Evolutionary conservation across 2,888 invertebrate species (phyloP).

Genomic region (Saturnia pavonia): DNA sequence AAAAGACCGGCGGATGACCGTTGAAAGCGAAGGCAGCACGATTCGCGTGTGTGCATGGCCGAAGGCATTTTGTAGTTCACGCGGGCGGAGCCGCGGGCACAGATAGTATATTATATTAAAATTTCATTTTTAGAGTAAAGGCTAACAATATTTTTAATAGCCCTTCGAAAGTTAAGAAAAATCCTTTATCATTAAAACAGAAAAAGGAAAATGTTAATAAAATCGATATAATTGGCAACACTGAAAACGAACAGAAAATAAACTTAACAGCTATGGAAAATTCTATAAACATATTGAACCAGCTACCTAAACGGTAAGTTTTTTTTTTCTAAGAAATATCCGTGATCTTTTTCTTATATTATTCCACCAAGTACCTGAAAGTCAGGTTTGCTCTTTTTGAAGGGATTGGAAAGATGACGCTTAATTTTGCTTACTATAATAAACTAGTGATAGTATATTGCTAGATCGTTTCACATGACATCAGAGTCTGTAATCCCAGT

Average conservation of each 20-base stretch:
- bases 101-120: too few species aligned
- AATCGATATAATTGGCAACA: slow-evolving; percentile 25
- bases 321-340: not conserved
- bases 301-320: slow-evolving; percentile 45
- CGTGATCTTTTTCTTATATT: not conserved
- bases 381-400: not conserved
- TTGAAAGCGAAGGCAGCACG: too few species aligned
- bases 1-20: too few species aligned
- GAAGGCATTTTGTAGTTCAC: too few species aligned
- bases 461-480: too few species aligned
- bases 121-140: slow-evolving; percentile 45
- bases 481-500: too few species aligned
- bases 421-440: too few species aligned
- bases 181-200: slow-evolving; percentile 42
- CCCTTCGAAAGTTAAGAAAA: slow-evolving; percentile 55
- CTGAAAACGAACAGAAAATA: slow-evolving; percentile 23
- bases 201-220: slow-evolving; percentile 38
- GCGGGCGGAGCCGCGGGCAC: too few species aligned
- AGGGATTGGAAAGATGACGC: not conserved
- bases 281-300: slow-evolving; percentile 56
- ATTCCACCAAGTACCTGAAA: not conserved
- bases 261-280: slow-evolving; percentile 39
- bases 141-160: slow-evolving; percentile 39
- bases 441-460: too few species aligned
- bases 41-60: too few species aligned